Base-by-base conservation (phyloP, 2,113 vertebrate species). In the Marmota flaviventris region DNA sequence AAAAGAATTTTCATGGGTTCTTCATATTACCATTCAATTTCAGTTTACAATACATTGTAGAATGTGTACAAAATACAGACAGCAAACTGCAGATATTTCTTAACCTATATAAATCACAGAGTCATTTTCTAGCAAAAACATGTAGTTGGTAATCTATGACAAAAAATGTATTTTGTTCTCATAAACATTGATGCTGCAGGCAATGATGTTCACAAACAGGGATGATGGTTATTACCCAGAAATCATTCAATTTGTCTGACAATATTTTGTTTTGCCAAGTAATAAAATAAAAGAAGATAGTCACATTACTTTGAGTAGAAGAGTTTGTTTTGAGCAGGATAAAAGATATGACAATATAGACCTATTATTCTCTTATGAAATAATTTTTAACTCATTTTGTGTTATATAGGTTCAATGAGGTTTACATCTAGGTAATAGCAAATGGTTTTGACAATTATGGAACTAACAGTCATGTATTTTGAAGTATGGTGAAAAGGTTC, bases 71-170 rank as follows among this genome's bases (percentile, higher is more conserved):
- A 96, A 97, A 81, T 42, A 70, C 20, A 83, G 83, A 75, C 29
- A 48, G 70, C 51, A 88, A 94, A 53, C 61, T 95, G 39, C 0
- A 48, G 61, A 88, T 97, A 70, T 45, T 82, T 45, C 17, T 96
- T 87, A 58, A 82, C 81, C 77, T 96, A 89, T 76, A 58, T 89
- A 98, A 97, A 97, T 86, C 87, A 83, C 2, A 0, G 51, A 93
- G 92, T 97, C 75, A 87, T 98, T 98, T 98, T 85, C 90, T 75
- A 91, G 73, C 42, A 91, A 97, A 96, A 98, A 96, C 77, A 94
- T 45, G 81, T 86, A 89, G 56, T 45, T 95, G 83, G 91, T 95
- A 98, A 96, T 73, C 65, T 61, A 2, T 96, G 94, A 87, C 12
- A 20, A 93, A 94, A 95, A 85, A 75, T 94, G 10, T 27, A 42